Evolutionary conservation across 1,140 invertebrate species (phyloP), one percentile per base, ranked within the genome.

Genomic region (Magallana angulata): DNA sequence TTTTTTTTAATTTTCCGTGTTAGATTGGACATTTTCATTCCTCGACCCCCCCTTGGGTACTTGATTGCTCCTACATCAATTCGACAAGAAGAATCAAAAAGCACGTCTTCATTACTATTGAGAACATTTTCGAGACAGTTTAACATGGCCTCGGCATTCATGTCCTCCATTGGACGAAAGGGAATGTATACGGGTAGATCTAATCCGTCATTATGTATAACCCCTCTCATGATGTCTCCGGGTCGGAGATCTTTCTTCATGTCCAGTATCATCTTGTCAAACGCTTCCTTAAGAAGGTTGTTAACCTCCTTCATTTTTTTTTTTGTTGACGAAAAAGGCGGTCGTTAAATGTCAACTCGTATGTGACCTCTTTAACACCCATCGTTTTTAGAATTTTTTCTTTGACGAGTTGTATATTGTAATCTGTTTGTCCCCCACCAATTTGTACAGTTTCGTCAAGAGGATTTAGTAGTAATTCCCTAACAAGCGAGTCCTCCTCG

Each of bases 351-450:
- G 58, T 85, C 14, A 85, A 30, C 36, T 64, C 64, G 36, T 36
- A 85, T 11, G 84, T 85, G 58, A 71, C 62, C 24, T 85, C 24
- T 9, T 14, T 64, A n/a, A 64, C 84, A 16, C 84, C 64, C 24
- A 24, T 85, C 30, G n/a, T 85, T 57, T 64, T 71, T 7, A 85
- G 62, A 11, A 11, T 48, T 48, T 85, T 85, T 24, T 64, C 80
- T n/a, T 82, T 48, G 11, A 82, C 48, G 14, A 82, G 36, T 12
- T 48, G 14, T 11, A 82, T 82, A 30, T 82, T 24, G 80, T 24
- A 82, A 58, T 82, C 80, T 30, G n/a, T 30, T 57, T 5, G n/a
- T n/a, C 80, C 80, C 16, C 80, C 80, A 16, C 48, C 80, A 11
- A 48, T 6, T 48, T 82, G 80, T 14, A 82, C 18, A 8, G 11